phyloP scores from a whole-genome alignment of 2,888 invertebrate species.

The Malthinus flaveolus region DNA sequence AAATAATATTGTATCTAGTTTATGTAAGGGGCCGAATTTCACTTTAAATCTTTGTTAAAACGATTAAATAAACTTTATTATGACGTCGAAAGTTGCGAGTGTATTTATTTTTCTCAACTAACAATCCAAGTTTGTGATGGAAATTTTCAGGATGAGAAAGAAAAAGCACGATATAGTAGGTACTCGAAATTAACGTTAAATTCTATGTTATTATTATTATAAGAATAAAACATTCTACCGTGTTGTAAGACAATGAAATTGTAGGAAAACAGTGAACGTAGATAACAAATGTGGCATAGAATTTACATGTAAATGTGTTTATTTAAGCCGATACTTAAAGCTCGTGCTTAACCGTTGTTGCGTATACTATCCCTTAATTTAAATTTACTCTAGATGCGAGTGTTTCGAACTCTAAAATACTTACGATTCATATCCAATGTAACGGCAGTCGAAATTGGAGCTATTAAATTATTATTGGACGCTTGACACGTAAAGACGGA shows the following conservation, averaged over 20 bases:
- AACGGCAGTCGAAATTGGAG: slow-evolving; percentile 67
- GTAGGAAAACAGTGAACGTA: slow-evolving; percentile 15
- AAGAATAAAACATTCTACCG: too few relatives aligned
- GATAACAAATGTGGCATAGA: slow-evolving; percentile 21
- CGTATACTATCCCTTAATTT: slow-evolving; percentile 9
- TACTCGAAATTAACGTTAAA: not conserved
- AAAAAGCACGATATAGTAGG: too few relatives aligned
- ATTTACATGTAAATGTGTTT: slow-evolving; percentile 23
- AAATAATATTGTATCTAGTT: slow-evolving; percentile 27
- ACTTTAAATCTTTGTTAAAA: slow-evolving; percentile 12
- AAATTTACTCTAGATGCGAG: slow-evolving; percentile 1
- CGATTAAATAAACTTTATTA: not conserved
- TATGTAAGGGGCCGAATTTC: slow-evolving; percentile 17
- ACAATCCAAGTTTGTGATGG: too few relatives aligned
- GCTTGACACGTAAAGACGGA: slow-evolving; percentile 72
- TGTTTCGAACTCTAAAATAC: slow-evolving; percentile 44
- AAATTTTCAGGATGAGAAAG: too few relatives aligned
- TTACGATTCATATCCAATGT: slow-evolving; percentile 73
- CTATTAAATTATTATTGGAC: slow-evolving; percentile 69
- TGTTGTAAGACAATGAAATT: slow-evolving; percentile 14
- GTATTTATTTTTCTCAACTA: too few relatives aligned
- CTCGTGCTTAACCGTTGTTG: slow-evolving; percentile 15
- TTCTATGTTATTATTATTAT: not conserved
- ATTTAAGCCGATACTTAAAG: slow-evolving; percentile 13
- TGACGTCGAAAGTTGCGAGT: too few relatives aligned